Evolutionary conservation across 2,797 vertebrate species (phyloP), one percentile per base, ranked within the genome.

Genomic region (Spinus olivaceus): DNA sequence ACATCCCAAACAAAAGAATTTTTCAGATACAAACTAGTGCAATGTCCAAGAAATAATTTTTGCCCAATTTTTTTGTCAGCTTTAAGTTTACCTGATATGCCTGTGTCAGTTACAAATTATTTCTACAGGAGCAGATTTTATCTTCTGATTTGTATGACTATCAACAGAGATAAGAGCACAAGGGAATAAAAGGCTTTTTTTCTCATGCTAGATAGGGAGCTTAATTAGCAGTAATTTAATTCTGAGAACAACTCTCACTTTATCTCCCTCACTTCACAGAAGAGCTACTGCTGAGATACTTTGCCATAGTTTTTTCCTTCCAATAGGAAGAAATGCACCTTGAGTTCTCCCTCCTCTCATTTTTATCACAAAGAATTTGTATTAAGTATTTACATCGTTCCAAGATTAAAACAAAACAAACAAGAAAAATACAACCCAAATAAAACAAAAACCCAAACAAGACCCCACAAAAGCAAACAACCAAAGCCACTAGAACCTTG

Each of bases 181-280:
- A 35, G 39, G 74, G 35, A 69, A 79, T 78, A 83, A 72, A 91
- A 94, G 56, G 20, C 2, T 15, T 37, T 76, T 69, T 84, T 67
- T 19, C 25, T 74, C 30, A 42, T n/a, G 21, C 46, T 76, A 81
- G 24, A 61, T 39, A 86, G 7, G 21, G 27, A 91, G 15, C 37
- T 84, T 81, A 90, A 90, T 81, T 86, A 59, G 24, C 30, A 93
- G 51, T 67, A 78, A 67, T 83, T 90, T 57, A 88, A 88, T 81
- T 91, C 85, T 67, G 49, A 86, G 46, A 81, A 65, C 32, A 91
- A 24, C 33, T 86, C 49, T 53, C 14, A n/a, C 22, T 82, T 77
- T 2, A 5, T 76, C 51, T 89, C 10, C 8, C 8, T 76, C 64
- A 86, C 78, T 83, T 81, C 65, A 65, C 10, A 25, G 17, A 92